phyloP scores from a whole-genome alignment of 2,797 vertebrate genomes.

The Notoglanidium macrostoma region DNA sequence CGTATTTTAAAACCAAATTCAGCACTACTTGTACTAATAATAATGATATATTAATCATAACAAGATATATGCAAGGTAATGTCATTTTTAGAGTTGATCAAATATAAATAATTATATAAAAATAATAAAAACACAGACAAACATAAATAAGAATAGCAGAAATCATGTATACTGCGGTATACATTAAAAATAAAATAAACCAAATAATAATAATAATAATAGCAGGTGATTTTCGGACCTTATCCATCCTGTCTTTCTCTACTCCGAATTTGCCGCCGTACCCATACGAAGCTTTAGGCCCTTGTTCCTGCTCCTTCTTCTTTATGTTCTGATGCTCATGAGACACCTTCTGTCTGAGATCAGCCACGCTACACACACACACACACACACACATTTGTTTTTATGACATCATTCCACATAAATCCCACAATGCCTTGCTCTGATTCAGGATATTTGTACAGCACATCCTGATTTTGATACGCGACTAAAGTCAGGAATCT shows the following conservation, averaged over 20 bases:
- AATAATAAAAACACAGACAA: background rate
- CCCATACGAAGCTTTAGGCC: constrained; percentile 91
- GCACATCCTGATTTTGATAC: background rate
- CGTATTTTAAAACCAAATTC: background rate
- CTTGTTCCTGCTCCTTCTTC: constrained; percentile 82
- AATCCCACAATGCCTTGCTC: background rate
- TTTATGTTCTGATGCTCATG: constrained; percentile 86
- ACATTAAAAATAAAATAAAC: background rate
- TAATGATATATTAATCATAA: background rate
- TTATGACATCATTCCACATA: background rate
- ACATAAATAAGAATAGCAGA: background rate
- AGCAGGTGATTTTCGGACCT: constrained; percentile 71
- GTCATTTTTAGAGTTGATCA: no score
- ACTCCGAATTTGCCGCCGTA: constrained; percentile 96
- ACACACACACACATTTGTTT: background rate
- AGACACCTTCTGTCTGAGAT: constrained; percentile 85
- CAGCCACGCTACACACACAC: constrained; percentile 68
- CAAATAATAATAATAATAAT: background rate
- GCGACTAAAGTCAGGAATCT: background rate
- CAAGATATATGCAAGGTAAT: background rate
- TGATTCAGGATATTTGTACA: background rate
- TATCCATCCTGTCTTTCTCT: constrained; percentile 94
- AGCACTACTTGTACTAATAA: background rate
- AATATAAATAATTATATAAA: background rate
- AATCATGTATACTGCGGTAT: background rate